Percentiles rank a stretch among this genome's conserved stretches.
Evolutionary conservation across 23 tunicate genomes (phyloP).

Genomic region (Corella eumyota): DNA sequence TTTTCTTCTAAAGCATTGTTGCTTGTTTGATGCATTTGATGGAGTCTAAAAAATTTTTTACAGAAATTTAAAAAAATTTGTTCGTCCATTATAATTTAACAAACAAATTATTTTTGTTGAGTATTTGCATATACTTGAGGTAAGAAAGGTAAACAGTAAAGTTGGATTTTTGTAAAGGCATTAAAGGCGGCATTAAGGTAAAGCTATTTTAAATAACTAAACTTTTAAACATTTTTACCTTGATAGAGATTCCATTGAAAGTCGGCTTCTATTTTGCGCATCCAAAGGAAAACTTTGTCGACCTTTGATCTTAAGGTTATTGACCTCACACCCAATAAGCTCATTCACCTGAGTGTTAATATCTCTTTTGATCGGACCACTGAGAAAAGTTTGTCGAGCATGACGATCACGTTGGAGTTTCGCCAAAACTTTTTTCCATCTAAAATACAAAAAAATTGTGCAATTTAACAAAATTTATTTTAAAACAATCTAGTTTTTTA

Average conservation of each 20-base stretch:
- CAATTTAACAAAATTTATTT: background rate
- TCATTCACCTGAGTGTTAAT: conserved; percentile 28
- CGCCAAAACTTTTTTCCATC: conserved; percentile 30
- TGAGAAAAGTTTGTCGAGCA: conserved; percentile 40
- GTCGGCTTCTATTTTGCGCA: background rate
- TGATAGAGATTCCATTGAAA: conserved; percentile 10
- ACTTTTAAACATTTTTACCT: background rate
- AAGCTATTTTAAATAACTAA: background rate
- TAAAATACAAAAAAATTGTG: background rate
- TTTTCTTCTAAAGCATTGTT: no score
- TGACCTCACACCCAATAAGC: conserved; percentile 7
- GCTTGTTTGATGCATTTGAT: no score
- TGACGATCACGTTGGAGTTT: conserved; percentile 3
- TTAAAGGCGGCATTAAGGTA: no score
- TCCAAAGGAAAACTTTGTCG: background rate
- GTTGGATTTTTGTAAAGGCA: no score
- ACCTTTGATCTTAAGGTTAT: background rate
- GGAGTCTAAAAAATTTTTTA: no score
- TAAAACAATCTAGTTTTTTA: background rate
- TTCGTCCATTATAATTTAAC: no score
- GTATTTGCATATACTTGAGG: no score
- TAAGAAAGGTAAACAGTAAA: no score
- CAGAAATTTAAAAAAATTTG: no score
- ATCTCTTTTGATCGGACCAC: conserved; percentile 26
- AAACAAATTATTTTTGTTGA: no score